Conservation (phyloP, 2,888 invertebrate species). For the Cepaea hortensis region DNA sequence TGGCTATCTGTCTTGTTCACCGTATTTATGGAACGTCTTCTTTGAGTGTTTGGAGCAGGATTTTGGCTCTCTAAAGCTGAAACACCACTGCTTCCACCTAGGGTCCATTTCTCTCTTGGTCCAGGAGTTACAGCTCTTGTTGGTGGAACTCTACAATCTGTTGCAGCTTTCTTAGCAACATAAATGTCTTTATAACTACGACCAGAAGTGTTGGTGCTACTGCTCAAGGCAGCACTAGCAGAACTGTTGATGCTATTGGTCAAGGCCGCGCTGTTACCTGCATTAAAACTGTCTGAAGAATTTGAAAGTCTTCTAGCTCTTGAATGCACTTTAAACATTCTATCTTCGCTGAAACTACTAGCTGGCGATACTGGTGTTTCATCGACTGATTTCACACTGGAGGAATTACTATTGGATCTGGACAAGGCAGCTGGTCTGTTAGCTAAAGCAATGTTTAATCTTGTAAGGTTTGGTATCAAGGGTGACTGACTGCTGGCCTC, state of each 20-base stretch:
- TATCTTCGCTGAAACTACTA: constrained; percentile 52
- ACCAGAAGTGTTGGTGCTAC: constrained; percentile 2
- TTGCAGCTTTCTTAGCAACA: constrained; percentile 60
- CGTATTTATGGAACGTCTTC: constrained; percentile 38
- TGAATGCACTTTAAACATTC: constrained; percentile 34
- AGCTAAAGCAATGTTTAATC: not conserved
- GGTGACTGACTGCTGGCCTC: not conserved
- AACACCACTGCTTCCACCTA: not conserved
- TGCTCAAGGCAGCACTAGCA: not conserved
- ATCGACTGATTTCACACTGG: constrained; percentile 32
- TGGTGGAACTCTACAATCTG: constrained; percentile 33
- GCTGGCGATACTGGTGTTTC: constrained; percentile 55
- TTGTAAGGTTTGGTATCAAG: not conserved
- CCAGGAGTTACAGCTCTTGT: constrained; percentile 51
- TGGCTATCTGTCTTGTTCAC: constrained; percentile 21
- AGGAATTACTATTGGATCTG: constrained; percentile 40
- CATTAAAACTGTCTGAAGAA: constrained; percentile 9
- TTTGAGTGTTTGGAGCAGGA: not conserved
- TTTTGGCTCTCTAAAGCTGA: not conserved
- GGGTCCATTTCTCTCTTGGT: constrained; percentile 45
- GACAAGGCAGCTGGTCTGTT: constrained; percentile 16
- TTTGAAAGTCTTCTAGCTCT: constrained; percentile 14
- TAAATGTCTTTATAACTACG: constrained; percentile 62
- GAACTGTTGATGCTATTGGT: not conserved
- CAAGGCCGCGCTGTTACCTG: not conserved